Conservation (phyloP, 2,113 vertebrate genomes). For the Ceyx cyanopectus region DNA sequence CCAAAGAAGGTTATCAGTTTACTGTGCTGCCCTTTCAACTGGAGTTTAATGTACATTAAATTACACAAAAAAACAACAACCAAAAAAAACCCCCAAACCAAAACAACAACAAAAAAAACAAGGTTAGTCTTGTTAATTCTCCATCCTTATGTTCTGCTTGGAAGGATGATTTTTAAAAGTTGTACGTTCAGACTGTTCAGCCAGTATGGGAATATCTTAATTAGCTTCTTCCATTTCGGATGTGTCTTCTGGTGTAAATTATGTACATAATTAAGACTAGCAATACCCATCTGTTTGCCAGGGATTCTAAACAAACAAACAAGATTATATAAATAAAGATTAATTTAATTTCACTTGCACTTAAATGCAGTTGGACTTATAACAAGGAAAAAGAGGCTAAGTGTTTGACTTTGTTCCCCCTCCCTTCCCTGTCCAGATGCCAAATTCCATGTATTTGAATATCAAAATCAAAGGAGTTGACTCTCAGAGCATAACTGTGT, state of each 20-base stretch:
- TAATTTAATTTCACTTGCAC: neutral
- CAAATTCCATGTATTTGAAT: neutral
- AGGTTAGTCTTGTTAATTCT: neutral
- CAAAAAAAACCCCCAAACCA: too few species aligned
- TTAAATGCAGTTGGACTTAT: neutral
- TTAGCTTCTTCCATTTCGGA: neutral
- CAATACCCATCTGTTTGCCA: constrained; percentile 38
- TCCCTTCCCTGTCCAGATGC: neutral
- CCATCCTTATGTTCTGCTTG: neutral
- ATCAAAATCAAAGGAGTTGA: neutral
- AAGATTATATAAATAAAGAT: neutral
- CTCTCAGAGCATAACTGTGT: neutral
- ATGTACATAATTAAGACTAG: constrained; percentile 22
- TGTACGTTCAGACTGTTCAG: constrained; percentile 13
- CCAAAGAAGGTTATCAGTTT: neutral
- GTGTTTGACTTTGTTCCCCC: neutral
- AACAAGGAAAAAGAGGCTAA: neutral
- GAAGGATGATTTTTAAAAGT: neutral
- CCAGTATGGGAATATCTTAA: constrained; percentile 2
- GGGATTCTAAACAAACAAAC: neutral
- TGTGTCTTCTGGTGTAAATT: constrained; percentile 38
- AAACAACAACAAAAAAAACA: neutral
- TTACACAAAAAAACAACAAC: neutral
- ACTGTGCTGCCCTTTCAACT: neutral
- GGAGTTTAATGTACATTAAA: neutral